Conservation (phyloP, 2,888 invertebrate species). For the Lepidonotus clava region DNA sequence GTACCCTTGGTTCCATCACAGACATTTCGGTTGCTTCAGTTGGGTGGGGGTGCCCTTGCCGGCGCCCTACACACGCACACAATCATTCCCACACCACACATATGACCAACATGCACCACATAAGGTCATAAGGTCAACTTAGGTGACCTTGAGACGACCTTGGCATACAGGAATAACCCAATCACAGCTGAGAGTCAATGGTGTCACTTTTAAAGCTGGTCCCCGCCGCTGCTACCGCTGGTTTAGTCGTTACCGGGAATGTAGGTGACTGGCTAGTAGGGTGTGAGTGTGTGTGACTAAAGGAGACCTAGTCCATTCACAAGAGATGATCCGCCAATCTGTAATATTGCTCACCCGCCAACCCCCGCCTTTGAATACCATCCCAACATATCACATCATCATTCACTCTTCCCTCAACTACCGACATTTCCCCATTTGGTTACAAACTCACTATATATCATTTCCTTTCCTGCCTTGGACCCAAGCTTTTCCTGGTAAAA, state of each 20-base stretch:
- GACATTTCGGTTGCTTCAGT: constrained; percentile 37
- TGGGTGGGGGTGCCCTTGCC: not conserved
- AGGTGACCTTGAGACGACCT: constrained; percentile 44
- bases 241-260: not conserved
- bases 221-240: not conserved
- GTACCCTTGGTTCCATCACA: constrained; percentile 33
- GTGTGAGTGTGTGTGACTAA: not conserved
- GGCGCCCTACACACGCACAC: not conserved
- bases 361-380: too few species aligned
- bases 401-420: too few species aligned
- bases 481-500: too few species aligned
- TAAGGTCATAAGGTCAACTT: constrained; percentile 50
- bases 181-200: constrained; percentile 37
- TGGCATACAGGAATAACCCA: constrained; percentile 28
- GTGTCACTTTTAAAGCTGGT: constrained; percentile 10
- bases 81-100: not conserved
- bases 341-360: too few species aligned
- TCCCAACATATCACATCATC: too few species aligned
- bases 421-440: too few species aligned
- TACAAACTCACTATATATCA: too few species aligned
- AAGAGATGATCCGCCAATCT: too few species aligned
- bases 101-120: constrained; percentile 35
- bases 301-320: too few species aligned
- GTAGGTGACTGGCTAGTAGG: not conserved
- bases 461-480: too few species aligned